Conservation (phyloP, 1,140 invertebrate species). For the Lerema accius region DNA sequence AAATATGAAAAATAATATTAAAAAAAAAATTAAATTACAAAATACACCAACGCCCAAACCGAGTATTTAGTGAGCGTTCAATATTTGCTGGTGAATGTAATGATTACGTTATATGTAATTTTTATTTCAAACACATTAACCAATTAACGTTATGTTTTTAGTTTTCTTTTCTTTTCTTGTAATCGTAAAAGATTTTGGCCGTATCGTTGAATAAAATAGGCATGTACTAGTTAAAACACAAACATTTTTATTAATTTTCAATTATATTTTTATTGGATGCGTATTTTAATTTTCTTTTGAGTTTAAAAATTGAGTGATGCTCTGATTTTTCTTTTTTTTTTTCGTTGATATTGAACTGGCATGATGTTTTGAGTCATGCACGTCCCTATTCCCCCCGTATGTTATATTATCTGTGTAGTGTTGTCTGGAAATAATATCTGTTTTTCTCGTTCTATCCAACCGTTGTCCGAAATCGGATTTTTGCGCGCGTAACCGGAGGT, state of each 20-base stretch:
- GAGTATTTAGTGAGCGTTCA: conserved; percentile 56
- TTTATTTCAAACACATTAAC: conserved; percentile 40
- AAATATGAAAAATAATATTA: too few species aligned
- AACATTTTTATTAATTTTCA: conserved; percentile 28
- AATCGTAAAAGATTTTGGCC: conserved; percentile 39
- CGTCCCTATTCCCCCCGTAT: conserved; percentile 40
- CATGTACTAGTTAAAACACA: conserved; percentile 37
- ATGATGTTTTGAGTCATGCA: conserved; percentile 59
- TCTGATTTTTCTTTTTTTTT: conserved; percentile 34
- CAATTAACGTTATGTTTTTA: conserved; percentile 30
- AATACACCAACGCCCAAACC: conserved; percentile 59
- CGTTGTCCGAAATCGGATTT: conserved; percentile 78
- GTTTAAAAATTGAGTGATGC: conserved; percentile 39
- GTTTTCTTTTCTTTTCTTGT: conserved; percentile 42
- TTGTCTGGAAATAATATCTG: conserved; percentile 70
- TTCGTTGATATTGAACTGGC: conserved; percentile 27
- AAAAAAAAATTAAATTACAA: too few species aligned
- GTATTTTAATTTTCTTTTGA: conserved; percentile 40
- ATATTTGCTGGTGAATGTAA: conserved; percentile 60
- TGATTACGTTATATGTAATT: conserved; percentile 50
- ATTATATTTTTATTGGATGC: conserved; percentile 36
- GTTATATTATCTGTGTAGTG: conserved; percentile 28
- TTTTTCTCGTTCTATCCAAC: conserved; percentile 67
- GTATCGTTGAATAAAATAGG: conserved; percentile 38
- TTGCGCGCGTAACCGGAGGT: conserved; percentile 75